Base-by-base conservation (phyloP, 2,888 invertebrate species). In the Drosophila emarginata region DNA sequence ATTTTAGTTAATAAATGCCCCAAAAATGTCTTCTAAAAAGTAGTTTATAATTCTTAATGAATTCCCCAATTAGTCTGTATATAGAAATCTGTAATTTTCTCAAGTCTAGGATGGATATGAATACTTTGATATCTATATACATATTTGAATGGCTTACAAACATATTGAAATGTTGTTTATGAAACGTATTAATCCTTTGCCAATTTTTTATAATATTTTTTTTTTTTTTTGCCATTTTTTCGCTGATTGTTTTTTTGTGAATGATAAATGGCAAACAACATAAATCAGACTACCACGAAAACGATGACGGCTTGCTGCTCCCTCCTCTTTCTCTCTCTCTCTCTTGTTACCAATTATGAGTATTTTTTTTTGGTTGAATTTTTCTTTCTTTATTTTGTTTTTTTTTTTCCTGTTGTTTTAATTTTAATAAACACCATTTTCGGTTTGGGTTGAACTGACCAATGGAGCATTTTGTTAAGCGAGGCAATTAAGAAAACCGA, bases 371-470 rank as follows among this genome's bases (percentile, higher is more conserved):
- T 12, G 18, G 59, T 73, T 21, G 40, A 3, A 61, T 18, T 45
- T 64, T 64, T 64, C 61, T 71, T 71, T 63, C 52, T 14, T 28
- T 36, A 63, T n/a, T 37, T 64, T 53, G 64, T 63, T 61, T 71
- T 64, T 53, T 15, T 15, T 6, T 18, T 15, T 37, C 61, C 12
- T 39, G 57, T 58, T 28, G 61, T 66, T 63, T 67, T 64, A 73
- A 84, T 84, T 84, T 89, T 89, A 89, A 89, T 89, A 89, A 89
- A 89, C 89, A 89, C 89, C 88, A 89, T 89, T 89, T 89, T 89
- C 81, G 89, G 89, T 89, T 82, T 87, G 76, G 80, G 78, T 32
- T 32, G 4, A 32, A 32, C 9, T 82, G 83, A 83, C 81, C 87
- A 81, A 79, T 81, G 83, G 83, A 82, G 82, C 77, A 84, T 81